Base-by-base conservation (phyloP, 2,888 invertebrate species). In the Drosophila atripex region DNA sequence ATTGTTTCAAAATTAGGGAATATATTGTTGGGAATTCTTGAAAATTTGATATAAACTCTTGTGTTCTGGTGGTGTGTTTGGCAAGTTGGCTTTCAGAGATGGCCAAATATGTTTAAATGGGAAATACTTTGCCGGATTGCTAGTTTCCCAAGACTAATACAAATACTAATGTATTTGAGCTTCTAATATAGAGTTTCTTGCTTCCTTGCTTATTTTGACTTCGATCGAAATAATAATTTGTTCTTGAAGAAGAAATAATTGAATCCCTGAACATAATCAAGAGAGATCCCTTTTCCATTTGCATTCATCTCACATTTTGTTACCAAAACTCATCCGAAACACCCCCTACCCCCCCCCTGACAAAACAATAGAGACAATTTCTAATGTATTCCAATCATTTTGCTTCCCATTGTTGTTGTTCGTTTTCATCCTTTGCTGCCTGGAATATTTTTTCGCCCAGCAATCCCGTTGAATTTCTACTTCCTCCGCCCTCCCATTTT, bases 371-470 rank as follows among this genome's bases (percentile, higher is more conserved):
- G 51, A 64, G 61, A 77, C 66, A 61, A 38, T 64, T 76, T 78
- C 80, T 79, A 77, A 83, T 74, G 78, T 79, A 74, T 83, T 83
- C 75, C 71, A 83, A 71, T 80, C 80, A 74, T 65, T 54, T 66
- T 54, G 50, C 57, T 16, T 1, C 12, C 12, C 12, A 39, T 32
- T 47, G 68, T 61, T 60, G 16, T 32, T 41, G 38, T 46, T 52
- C 38, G 45, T 55, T 65, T 76, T 79, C 51, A 54, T 53, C 51
- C 51, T 53, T 54, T 65, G 45, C 66, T 46, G 66, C 12, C 30
- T 50, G 38, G 28, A 63, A 45, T 65, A 38, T 71, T 61, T 69
- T 45, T 53, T 50, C 28, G 50, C 50, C 45, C 45, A 21, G 51
- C 53, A 53, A 45, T 55, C 39, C 45, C 46, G 43, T 59, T 23